Conservation (phyloP, 2,888 invertebrate genomes). For the Nebria brevicollis region DNA sequence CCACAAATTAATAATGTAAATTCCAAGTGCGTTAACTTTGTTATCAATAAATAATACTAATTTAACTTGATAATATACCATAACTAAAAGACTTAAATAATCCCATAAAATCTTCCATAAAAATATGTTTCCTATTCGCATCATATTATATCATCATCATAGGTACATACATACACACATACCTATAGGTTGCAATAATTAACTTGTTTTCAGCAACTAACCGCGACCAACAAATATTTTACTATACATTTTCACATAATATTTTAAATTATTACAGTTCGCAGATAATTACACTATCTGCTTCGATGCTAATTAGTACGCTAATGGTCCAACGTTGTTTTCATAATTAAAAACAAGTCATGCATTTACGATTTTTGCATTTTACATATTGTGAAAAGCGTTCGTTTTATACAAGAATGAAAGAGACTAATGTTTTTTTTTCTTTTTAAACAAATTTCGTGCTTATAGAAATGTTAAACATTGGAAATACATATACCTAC, state of each 20-base stretch:
- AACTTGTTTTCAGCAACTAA: neutral
- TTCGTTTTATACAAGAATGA: no score
- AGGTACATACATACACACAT: neutral
- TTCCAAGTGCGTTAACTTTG: neutral
- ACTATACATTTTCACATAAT: slow-evolving; percentile 36
- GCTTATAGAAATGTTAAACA: no score
- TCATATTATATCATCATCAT: neutral
- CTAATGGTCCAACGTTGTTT: slow-evolving; percentile 25
- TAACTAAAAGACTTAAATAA: neutral
- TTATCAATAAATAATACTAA: neutral
- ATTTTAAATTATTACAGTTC: slow-evolving; percentile 33
- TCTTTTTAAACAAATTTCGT: no score
- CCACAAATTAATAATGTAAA: neutral
- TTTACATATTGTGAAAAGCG: no score
- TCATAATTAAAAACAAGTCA: neutral
- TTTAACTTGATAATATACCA: neutral
- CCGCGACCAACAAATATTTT: neutral
- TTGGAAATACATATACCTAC: no score
- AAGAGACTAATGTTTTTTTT: no score
- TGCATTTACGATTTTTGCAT: neutral
- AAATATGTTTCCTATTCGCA: neutral
- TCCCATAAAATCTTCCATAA: neutral
- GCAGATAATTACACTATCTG: slow-evolving; percentile 25
- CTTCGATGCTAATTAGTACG: slow-evolving; percentile 37
- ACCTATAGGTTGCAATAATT: neutral